These are phyloP conservation scores for Oreocharis arfaki DNA, from an alignment of 2,113 vertebrate genomes.

Conservation along the genomic window DNA sequence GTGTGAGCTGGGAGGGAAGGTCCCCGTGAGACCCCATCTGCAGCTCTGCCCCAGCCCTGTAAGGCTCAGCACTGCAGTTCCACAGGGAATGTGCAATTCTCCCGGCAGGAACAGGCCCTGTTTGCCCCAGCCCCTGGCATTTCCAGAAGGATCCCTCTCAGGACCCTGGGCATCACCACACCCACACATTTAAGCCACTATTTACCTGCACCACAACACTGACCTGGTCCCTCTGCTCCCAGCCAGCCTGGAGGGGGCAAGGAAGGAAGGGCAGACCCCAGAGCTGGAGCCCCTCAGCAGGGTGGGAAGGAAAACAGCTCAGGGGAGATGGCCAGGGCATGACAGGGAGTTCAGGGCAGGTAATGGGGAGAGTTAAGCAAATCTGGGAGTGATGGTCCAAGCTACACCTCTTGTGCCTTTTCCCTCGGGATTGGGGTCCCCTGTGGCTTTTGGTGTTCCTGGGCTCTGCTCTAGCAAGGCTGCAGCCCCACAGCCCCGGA, in stretches of 20 bases:
- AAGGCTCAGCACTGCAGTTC: not conserved
- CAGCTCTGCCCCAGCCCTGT: not conserved
- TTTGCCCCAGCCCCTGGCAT: not conserved
- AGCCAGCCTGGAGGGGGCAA: not conserved
- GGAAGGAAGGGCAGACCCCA: too few relatives aligned
- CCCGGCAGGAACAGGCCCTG: not conserved
- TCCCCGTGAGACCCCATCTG: not conserved
- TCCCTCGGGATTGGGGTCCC: not conserved
- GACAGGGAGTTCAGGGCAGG: not conserved
- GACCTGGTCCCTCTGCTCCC: not conserved
- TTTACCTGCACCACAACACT: too few relatives aligned
- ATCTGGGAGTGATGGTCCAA: not conserved
- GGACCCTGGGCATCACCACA: not conserved
- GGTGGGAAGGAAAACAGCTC: not conserved
- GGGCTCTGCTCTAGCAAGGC: not conserved
- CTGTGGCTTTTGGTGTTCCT: not conserved
- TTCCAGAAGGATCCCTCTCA: not conserved
- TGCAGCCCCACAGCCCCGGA: not conserved
- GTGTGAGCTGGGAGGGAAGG: not conserved
- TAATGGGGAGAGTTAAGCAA: fast-evolving
- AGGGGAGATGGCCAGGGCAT: too few relatives aligned
- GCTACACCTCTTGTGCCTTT: fast-evolving
- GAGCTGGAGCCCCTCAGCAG: not conserved
- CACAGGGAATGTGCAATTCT: not conserved
- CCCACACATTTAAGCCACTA: fast-evolving